Base-by-base conservation (phyloP, 1,140 invertebrate genomes). In the Eupeodes corollae region DNA sequence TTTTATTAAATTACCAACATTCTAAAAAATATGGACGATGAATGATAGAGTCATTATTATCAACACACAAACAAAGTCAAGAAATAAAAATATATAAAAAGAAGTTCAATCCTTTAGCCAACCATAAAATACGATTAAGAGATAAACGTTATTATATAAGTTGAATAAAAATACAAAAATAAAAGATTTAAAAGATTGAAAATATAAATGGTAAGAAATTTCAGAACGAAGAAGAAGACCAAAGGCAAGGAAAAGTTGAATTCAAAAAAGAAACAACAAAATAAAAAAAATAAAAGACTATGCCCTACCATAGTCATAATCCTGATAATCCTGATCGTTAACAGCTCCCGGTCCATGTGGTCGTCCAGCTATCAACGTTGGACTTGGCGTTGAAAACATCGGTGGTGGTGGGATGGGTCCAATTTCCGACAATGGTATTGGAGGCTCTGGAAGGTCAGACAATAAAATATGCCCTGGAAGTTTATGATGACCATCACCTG, bases 351-450 rank as follows among this genome's bases (percentile, higher is more conserved):
- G 66, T 47, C 68, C 73, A 50, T 75, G 72, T 47, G 69, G 69
- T 47, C 75, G 74, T 54, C 73, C 71, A 38, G 70, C 69, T 42
- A 78, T 61, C 56, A 82, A 67, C 51, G 83, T 81, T 39, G 88
- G 86, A 69, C 84, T 86, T 26, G 87, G 87, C 47, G 87, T 88
- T 67, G 85, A 89, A 75, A 94, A 93, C 90, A 93, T 93, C 46
- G 89, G 90, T 46, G 91, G 91, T 52, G 91, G 91, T 59, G 91
- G 91, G 67, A 94, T 94, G 38, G 88, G 90, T 32, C 91, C 90
- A 66, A 94, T 92, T 64, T 94, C 91, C 46, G 87, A 91, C 13
- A 93, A 70, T 11, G 87, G 86, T 58, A 92, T 91, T 51, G 89
- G 88, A 42, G 88, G 88, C 69, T 92, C 89, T 43, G 89, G 88